Base-by-base conservation (phyloP, 2,888 invertebrate genomes). In the Amphipyra berbera region DNA sequence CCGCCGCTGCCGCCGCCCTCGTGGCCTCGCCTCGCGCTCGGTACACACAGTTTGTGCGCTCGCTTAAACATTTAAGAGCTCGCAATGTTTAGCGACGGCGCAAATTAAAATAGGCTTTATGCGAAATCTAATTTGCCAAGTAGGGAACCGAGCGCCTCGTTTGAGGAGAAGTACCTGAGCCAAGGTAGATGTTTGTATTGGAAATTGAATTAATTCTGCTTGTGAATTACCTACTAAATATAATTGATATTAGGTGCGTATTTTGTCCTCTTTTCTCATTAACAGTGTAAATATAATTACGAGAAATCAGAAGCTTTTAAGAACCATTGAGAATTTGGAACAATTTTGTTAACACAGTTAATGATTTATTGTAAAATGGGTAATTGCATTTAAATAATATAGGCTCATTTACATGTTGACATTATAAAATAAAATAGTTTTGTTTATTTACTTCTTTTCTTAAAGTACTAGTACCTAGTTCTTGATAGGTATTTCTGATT, bases 91-190 rank as follows among this genome's bases (percentile, higher is more conserved):
- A 92, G 89, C 89, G 88, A 90, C 88, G 90, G 88, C 87, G 89
- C 93, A 93, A 94, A 95, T 95, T 94, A 94, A 94, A 94, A 93
- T 91, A 94, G 94, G 93, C 93, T 94, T 93, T 93, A 92, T 93
- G 87, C 89, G 87, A 93, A 94, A 95, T 94, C 92, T 93, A 93
- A 95, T 94, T 95, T 94, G 88, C 86, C 88, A 92, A 94, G 91
- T 86, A 89, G 88, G 88, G 90, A 85, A 87, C 85, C 82, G 85
- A 81, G 84, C 83, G 87, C 78, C 83, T 84, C 89, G 89, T 87
- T 90, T 88, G 90, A 87, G 83, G 82, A 89, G 82, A 89, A 86
- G 81, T 84, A 86, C 87, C 88, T 87, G 82, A 56, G 63, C 79
- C 82, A 82, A 89, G 90, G 88, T 85, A 85, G 86, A 85, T 92